Evolutionary conservation across 2,113 vertebrate genomes (phyloP).

Genomic region (Martes martes): DNA sequence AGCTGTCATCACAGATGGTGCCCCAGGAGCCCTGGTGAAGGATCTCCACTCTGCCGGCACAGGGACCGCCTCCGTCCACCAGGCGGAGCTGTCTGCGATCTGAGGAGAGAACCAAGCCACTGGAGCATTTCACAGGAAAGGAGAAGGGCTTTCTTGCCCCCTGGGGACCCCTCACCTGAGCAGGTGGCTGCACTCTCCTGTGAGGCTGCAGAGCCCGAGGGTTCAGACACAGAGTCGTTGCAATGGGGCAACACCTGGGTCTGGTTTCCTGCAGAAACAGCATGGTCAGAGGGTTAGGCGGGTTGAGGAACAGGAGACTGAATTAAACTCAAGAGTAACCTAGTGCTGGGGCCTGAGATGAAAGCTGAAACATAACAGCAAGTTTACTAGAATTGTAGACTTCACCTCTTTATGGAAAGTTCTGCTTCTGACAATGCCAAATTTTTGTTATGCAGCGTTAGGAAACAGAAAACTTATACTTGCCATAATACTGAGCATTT

Average conservation of each 20-base stretch:
- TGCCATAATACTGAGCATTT: background rate
- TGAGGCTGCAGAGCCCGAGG: background rate
- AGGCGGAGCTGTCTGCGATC: slow-evolving; percentile 70
- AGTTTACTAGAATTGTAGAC: background rate
- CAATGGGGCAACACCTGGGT: background rate
- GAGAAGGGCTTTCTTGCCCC: background rate
- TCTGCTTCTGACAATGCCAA: background rate
- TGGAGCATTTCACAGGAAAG: background rate
- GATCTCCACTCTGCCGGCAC: slow-evolving; percentile 79
- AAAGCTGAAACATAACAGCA: accelerated
- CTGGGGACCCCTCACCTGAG: background rate
- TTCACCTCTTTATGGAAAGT: background rate
- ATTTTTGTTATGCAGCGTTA: background rate
- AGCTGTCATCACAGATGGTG: background rate
- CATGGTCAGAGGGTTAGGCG: background rate
- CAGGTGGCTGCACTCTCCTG: too few species aligned
- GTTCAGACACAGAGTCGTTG: background rate
- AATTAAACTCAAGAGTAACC: background rate
- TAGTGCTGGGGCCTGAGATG: background rate
- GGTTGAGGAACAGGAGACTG: background rate
- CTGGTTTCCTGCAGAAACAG: background rate
- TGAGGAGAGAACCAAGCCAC: slow-evolving; percentile 8
- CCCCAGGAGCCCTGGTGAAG: slow-evolving; percentile 46
- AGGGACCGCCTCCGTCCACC: slow-evolving; percentile 61
- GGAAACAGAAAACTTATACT: background rate